phyloP scores from a whole-genome alignment of 2,888 invertebrate genomes.

The Poecilobothrus nobilitatus region DNA sequence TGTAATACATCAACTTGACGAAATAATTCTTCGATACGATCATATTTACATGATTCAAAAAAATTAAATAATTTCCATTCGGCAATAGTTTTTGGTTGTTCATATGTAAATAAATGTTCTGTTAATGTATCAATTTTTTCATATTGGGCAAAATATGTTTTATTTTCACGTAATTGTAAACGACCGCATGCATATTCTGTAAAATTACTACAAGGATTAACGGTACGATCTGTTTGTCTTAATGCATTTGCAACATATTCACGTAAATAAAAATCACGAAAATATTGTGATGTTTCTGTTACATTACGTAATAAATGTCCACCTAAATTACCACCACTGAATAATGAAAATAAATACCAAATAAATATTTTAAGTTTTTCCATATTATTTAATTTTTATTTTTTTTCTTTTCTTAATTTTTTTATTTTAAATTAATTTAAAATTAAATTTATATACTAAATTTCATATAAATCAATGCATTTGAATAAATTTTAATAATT shows the following conservation, averaged over 20 bases:
- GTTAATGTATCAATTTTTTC: constrained; percentile 9
- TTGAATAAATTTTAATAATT: background rate
- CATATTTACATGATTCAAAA: constrained; percentile 8
- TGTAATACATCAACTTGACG: constrained; percentile 11
- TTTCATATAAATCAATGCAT: background rate
- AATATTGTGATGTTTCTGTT: constrained; percentile 10
- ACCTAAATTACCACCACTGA: constrained; percentile 11
- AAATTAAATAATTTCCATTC: constrained; percentile 12
- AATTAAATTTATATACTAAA: constrained; percentile 13
- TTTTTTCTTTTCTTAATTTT: too few relatives aligned
- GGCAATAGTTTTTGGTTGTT: constrained; percentile 7
- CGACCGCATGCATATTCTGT: constrained; percentile 11
- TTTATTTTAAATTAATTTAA: constrained; percentile 11
- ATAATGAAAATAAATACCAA: constrained; percentile 12
- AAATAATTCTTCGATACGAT: constrained; percentile 10
- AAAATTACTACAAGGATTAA: constrained; percentile 11
- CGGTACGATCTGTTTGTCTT: constrained; percentile 9
- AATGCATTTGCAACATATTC: constrained; percentile 9
- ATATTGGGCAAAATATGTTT: constrained; percentile 10
- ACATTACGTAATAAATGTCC: constrained; percentile 11
- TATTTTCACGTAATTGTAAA: constrained; percentile 7
- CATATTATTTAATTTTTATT: background rate
- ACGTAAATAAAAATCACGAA: constrained; percentile 9
- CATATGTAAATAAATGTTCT: constrained; percentile 10
- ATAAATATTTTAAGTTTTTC: constrained; percentile 11